Base-by-base conservation (phyloP, 1,140 invertebrate genomes). In the Laupala kohalensis region DNA sequence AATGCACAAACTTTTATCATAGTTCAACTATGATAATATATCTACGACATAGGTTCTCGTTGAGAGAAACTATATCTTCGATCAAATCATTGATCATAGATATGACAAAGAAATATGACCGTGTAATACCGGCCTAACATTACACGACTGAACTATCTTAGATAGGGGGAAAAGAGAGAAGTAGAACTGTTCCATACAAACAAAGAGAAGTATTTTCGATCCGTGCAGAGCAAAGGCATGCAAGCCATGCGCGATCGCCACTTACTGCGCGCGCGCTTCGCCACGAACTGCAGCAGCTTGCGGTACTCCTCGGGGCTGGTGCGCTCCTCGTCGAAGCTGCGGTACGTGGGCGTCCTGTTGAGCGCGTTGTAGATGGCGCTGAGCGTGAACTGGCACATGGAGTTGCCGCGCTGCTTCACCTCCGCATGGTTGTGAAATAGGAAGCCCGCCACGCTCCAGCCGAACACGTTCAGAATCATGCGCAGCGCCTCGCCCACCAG, bases 211-310 rank as follows among this genome's bases (percentile, higher is more conserved):
- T n/a, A n/a, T n/a, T n/a, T n/a, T n/a, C n/a, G n/a, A n/a, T n/a
- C n/a, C n/a, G n/a, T n/a, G n/a, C n/a, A n/a, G 37, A 9, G 37
- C 37, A 19, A 53, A 19, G 37, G 37, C 37, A 4, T n/a, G 37
- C 37, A 9, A 19, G 37, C 0, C 37, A 19, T 19, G 9, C 9
- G 37, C 37, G 37, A 6, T 9, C 6, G 9, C 12, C 69, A 91
- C 92, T 93, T 87, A 94, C 92, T 92, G 86, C 92, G 86, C 26
- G 90, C 86, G 4, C 83, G 84, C 75, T 86, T 82, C 9, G 90
- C 86, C 24, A 92, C 81, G 72, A 86, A 86, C 64, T 78, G 80
- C 15, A 93, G 83, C 62, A 90, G 80, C n/a, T 85, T 79, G 73
- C 82, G 85, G 75, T 89, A 88, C 72, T 88, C 85, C 70, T 84